A percentile compares a stretch with the other conserved stretches of the same genome.
These are phyloP conservation scores for Philypnodon macrostomus DNA, from an alignment of 2,797 vertebrate genomes.

Conservation along the genomic window DNA sequence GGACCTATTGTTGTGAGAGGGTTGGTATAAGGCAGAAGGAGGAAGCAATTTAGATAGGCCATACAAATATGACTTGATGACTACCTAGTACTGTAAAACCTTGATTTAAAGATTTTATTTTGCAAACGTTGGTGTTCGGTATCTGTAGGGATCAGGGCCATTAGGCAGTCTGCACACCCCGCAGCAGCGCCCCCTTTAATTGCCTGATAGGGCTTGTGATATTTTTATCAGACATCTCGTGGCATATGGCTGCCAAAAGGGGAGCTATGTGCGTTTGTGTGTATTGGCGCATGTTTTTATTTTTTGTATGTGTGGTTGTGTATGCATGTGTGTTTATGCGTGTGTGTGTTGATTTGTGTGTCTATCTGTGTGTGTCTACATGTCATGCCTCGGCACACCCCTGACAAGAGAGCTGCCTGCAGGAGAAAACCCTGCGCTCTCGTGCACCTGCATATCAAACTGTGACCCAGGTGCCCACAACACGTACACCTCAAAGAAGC, in stretches of 20 bases:
- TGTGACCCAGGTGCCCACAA: conserved; percentile 54
- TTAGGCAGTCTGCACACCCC: conserved; percentile 63
- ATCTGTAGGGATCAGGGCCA: conserved; percentile 41
- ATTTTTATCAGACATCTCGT: conserved; percentile 72
- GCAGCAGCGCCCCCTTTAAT: conserved; percentile 67
- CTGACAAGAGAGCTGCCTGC: conserved; percentile 65
- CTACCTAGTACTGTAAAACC: too few species aligned
- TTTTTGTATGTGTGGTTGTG: too few species aligned
- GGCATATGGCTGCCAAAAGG: conserved; percentile 50
- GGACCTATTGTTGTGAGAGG: too few species aligned
- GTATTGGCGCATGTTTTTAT: too few species aligned
- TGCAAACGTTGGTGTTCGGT: conserved; percentile 36
- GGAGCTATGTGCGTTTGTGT: conserved; percentile 22
- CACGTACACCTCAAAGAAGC: conserved; percentile 37
- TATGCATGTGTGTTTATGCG: too few species aligned
- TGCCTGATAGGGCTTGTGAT: conserved; percentile 72
- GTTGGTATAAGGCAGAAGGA: too few species aligned
- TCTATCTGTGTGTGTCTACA: conserved; percentile 43
- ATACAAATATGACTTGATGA: too few species aligned
- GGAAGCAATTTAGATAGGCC: too few species aligned
- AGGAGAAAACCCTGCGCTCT: conserved; percentile 57
- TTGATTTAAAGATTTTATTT: too few species aligned
- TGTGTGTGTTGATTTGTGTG: conserved; percentile 22
- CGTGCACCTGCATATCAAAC: conserved; percentile 72
- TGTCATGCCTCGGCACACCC: conserved; percentile 63